Evolutionary conservation across 2,888 invertebrate species (phyloP), one percentile per base, ranked within the genome.

Genomic region (Drosophila anomalata): DNA sequence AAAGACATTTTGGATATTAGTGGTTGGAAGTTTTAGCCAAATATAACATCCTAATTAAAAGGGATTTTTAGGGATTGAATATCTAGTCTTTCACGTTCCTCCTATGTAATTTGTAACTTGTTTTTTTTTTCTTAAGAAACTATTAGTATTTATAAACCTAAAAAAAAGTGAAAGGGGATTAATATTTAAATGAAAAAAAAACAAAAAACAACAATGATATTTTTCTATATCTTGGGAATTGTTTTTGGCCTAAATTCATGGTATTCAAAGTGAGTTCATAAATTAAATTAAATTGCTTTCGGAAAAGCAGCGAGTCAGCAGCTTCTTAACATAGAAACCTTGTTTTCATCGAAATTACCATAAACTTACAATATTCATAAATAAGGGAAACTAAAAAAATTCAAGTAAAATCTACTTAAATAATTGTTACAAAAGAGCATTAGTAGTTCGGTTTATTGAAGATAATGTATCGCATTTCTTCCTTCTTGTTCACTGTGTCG

Each of bases 401-500:
- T 24, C 3, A 24, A 24, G 22, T 24, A 22, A 3, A 22, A 22
- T 22, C 2, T 22, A 4, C 4, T 24, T 39, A 39, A 46, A 3
- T 12, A 2, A 6, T 26, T 24, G 4, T 8, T 17, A n/a, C 2
- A 2, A 17, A 11, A 68, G 70, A 33, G 68, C 33, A 58, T 68
- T 8, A 1, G 1, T 1, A 9, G 2, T 59, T 70, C 44, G 51
- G 9, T 22, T 22, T 22, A 3, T 3, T 7, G 9, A 11, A 29
- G 0, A 0, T 0, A 9, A 2, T 31, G 1, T 22, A 7, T 14
- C 8, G 22, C 22, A 47, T 71, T 61, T 53, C 68, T 66, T 71
- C n/a, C 55, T 61, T 44, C 63, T 76, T 69, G 73, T 59, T 42
- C 24, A 42, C 73, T 24, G 50, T 77, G 82, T 62, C 73, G 67